Conservation (phyloP, 2,888 invertebrate species). For the Scotopteryx bipunctaria region DNA sequence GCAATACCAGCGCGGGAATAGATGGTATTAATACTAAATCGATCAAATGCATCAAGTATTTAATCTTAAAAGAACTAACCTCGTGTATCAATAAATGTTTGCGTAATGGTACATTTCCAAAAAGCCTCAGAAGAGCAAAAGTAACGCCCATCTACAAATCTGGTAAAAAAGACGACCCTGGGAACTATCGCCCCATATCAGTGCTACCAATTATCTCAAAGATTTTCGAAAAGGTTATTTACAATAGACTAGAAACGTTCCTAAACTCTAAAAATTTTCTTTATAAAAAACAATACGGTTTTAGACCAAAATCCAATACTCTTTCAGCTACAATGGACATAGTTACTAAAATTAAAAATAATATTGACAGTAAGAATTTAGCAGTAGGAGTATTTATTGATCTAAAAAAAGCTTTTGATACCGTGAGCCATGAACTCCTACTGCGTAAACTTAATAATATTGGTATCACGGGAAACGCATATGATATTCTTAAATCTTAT, state of each 20-base stretch:
- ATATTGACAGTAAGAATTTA: background rate
- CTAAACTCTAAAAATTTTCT: background rate
- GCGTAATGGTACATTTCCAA: background rate
- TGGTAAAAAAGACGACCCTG: background rate
- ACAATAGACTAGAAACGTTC: background rate
- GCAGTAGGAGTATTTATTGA: background rate
- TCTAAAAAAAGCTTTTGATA: background rate
- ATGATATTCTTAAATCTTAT: background rate
- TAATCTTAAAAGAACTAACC: background rate
- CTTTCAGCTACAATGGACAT: background rate
- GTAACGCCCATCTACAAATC: conserved; percentile 9
- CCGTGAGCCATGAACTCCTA: too few species aligned
- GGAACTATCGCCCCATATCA: background rate
- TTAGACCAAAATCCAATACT: background rate
- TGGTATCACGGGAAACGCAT: background rate
- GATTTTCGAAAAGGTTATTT: background rate
- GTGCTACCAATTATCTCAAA: background rate
- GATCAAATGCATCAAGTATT: conserved; percentile 14
- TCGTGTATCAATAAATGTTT: conserved; percentile 13
- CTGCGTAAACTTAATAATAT: background rate
- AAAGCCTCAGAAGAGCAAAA: conserved; percentile 9
- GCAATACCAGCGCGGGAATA: conserved; percentile 19
- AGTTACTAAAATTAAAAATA: background rate
- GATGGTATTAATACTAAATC: conserved; percentile 19
- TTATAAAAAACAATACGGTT: background rate